Evolutionary conservation across 1,140 invertebrate species (phyloP), one percentile per base, ranked within the genome.

Genomic region (Stegodyphus mimosarum): DNA sequence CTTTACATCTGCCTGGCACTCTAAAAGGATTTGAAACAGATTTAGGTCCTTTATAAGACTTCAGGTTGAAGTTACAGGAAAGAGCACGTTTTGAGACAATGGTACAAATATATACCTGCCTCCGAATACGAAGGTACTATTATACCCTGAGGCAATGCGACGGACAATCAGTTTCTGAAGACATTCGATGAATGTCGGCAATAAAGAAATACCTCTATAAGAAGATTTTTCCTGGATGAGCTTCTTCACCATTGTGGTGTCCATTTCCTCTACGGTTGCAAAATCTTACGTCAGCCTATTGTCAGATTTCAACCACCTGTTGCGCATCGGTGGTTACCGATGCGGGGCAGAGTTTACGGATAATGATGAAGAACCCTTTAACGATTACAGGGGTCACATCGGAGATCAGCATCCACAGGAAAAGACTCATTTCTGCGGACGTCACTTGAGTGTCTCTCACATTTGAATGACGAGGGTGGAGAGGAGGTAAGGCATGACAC

Each of bases 261-360:
- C 55, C 53, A 10, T 60, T 33, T 17, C 18, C 11, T 13, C 53
- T 7, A 33, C 11, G 50, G 17, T 60, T 60, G 9, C 55, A 9
- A 15, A 60, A 60, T 49, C 17, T 64, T 77, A 51, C 60, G 13
- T 77, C 74, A 64, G 63, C 55, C 48, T 33, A 77, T 77, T 66
- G 33, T 64, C 74, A 66, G 51, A 63, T 17, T 53, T 60, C 55
- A 60, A 60, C 33, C 33, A 33, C 33, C 33, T 33, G 33, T 33
- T 33, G 33, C 55, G 55, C 55, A 60, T 60, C 55, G 55, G 55
- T 79, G 53, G 70, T 10, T n/a, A 55, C 18, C 49, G n/a, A 53
- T 64, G 49, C 77, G 64, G 60, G 69, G 64, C 64, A 18, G 33
- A 66, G 66, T 66, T 70, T 64, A 33, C 7, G 66, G 50, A n/a